phyloP scores from a whole-genome alignment of 2,113 vertebrate species.

The Peromyscus polionotus region DNA sequence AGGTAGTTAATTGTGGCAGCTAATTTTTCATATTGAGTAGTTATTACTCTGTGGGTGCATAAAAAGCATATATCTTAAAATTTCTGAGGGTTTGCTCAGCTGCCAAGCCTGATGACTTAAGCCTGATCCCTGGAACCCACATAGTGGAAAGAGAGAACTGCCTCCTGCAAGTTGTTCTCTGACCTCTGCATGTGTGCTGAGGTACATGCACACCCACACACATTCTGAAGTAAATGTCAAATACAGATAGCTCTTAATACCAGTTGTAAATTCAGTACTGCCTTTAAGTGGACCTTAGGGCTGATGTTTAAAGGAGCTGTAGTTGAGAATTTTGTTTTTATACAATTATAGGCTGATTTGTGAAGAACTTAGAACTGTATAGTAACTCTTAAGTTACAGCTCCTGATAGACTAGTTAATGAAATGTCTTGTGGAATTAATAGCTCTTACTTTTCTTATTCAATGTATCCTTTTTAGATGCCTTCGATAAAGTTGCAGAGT shows the following conservation, averaged over 20 bases:
- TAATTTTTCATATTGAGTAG: slow-evolving; percentile 49
- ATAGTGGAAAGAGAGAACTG: background rate
- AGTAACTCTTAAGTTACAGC: background rate
- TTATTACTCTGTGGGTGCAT: background rate
- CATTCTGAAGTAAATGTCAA: background rate
- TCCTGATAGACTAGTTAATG: background rate
- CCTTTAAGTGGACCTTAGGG: background rate
- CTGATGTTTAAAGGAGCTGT: background rate
- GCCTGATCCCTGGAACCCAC: background rate
- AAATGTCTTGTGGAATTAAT: slow-evolving; percentile 14
- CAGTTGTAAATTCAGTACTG: slow-evolving; percentile 2
- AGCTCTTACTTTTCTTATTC: slow-evolving; percentile 48
- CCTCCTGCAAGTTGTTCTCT: background rate
- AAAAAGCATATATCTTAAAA: background rate
- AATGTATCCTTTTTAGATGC: slow-evolving; percentile 91
- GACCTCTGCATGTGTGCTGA: background rate
- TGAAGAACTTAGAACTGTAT: slow-evolving; percentile 44
- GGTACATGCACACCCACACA: background rate
- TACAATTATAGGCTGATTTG: background rate
- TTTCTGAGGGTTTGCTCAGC: background rate
- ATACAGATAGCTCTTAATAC: background rate
- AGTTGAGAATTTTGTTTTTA: background rate
- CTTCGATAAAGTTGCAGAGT: slow-evolving; percentile 99
- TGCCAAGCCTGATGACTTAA: background rate
- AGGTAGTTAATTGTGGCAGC: slow-evolving; percentile 37